These are phyloP conservation scores for Melanostoma mellinum DNA, from an alignment of 2,888 invertebrate genomes.

Conservation along the genomic window DNA sequence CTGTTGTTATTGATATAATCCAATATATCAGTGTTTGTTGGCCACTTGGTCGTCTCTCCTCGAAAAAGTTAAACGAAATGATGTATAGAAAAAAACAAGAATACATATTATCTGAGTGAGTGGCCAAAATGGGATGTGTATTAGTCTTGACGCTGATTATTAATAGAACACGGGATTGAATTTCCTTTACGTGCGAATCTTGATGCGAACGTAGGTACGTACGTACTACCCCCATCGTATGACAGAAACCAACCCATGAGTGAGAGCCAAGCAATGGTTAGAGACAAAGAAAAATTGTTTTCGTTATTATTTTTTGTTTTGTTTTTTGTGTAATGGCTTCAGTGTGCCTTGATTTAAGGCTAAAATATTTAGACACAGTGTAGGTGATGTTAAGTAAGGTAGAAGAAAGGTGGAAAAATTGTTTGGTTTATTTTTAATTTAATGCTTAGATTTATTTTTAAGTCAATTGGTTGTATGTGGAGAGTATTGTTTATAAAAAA, in stretches of 20 bases:
- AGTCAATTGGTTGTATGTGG: conserved; percentile 13
- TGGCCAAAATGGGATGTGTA: conserved; percentile 75
- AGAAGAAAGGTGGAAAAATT: background rate
- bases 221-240: conserved; percentile 1
- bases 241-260: conserved; percentile 9
- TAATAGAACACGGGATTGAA: conserved; percentile 70
- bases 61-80: background rate
- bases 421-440: conserved; percentile 26
- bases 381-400: conserved; percentile 45
- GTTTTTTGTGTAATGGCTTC: conserved; percentile 37
- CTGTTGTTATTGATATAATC: conserved; percentile 46
- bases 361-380: conserved; percentile 51
- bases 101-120: conserved; percentile 71
- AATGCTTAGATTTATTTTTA: conserved; percentile 41
- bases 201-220: conserved; percentile 36
- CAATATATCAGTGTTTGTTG: conserved; percentile 62
- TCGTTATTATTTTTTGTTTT: conserved; percentile 7
- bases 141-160: conserved; percentile 71
- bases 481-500: background rate
- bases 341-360: conserved; percentile 64
- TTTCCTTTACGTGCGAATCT: conserved; percentile 71
- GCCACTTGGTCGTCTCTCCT: conserved; percentile 67
- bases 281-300: conserved; percentile 19
- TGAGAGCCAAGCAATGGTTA: background rate
- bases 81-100: no score